A percentile compares a stretch with the other conserved stretches of the same genome.
Conservation (phyloP, 2,113 vertebrate genomes). For the Thunnus maccoyii region DNA sequence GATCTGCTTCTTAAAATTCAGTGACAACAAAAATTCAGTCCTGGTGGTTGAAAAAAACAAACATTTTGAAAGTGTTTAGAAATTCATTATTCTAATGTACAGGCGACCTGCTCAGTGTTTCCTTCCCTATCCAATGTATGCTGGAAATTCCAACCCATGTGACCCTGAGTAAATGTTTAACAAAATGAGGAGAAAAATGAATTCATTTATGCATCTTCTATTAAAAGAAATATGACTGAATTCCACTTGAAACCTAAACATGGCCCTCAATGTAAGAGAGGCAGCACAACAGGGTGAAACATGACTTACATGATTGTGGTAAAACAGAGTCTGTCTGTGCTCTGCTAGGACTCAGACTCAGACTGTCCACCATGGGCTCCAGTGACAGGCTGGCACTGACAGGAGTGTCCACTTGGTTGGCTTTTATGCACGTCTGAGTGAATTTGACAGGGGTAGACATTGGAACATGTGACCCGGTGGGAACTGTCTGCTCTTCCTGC, state of each 20-base stretch:
- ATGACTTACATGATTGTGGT: conserved; percentile 86
- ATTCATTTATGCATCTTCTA: no score
- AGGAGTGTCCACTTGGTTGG: conserved; percentile 26
- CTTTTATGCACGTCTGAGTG: conserved; percentile 56
- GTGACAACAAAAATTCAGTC: no score
- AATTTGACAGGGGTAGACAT: conserved; percentile 71
- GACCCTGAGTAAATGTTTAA: no score
- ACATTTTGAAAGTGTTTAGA: no score
- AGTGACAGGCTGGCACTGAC: conserved; percentile 77
- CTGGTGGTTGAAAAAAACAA: no score
- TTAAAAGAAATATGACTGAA: not conserved
- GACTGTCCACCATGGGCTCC: conserved; percentile 86
- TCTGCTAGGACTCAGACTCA: conserved; percentile 86
- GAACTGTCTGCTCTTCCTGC: conserved; percentile 73
- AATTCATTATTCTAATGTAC: no score
- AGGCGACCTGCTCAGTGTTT: no score
- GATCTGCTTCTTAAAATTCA: no score
- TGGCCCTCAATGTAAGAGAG: not conserved
- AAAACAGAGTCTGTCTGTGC: conserved; percentile 76
- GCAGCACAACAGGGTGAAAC: not conserved
- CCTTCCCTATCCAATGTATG: no score
- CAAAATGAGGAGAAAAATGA: no score
- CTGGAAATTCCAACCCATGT: no score
- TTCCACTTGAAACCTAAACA: not conserved
- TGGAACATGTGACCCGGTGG: conserved; percentile 71